Evolutionary conservation across 2,888 invertebrate species (phyloP), one percentile per base, ranked within the genome.

Genomic region (Calameuta idolon): DNA sequence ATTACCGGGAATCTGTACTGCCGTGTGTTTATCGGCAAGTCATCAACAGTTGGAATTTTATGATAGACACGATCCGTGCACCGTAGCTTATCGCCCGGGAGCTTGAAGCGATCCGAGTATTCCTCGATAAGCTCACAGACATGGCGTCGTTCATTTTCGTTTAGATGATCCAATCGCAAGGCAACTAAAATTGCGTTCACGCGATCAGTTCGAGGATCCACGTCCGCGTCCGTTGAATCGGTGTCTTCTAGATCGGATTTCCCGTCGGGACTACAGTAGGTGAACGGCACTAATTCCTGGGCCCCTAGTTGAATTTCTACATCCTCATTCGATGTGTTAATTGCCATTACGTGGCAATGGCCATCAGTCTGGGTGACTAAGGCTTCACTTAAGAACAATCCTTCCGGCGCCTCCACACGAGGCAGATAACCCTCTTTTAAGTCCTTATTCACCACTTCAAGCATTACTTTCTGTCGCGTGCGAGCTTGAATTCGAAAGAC

Each of bases 311-410:
- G 34, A 30, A 74, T 23, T 12, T 55, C 40, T 2, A 76, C 34
- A 34, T 76, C 76, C 34, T 75, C 71, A 4, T 77, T 71, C 12
- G n/a, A 34, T 15, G 78, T 78, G 4, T 77, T 77, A 5, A 77
- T 55, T 3, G 78, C 73, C 69, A 75, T 69, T 31, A 74, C 30
- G 4, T 74, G 33, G 11, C 74, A 74, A 1, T 33, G n/a, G 0
- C 77, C 69, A 4, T 77, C 3, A 11, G 11, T 11, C 11, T 68
- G 34, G 0, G 37, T 74, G 4, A 77, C 73, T 0, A 74, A 1
- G 2, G 77, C 74, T 34, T 77, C 69, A 1, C 77, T 69, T 30
- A 77, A 0, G 4, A 73, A 77, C 1, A 77, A 0, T 11, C 77
- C 77, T 0, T 55, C 34, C 2, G 77, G 30, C 3, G 74, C 23